These are phyloP conservation scores for Drosophila rubida DNA, from an alignment of 2,888 invertebrate species.

Conservation along the genomic window DNA sequence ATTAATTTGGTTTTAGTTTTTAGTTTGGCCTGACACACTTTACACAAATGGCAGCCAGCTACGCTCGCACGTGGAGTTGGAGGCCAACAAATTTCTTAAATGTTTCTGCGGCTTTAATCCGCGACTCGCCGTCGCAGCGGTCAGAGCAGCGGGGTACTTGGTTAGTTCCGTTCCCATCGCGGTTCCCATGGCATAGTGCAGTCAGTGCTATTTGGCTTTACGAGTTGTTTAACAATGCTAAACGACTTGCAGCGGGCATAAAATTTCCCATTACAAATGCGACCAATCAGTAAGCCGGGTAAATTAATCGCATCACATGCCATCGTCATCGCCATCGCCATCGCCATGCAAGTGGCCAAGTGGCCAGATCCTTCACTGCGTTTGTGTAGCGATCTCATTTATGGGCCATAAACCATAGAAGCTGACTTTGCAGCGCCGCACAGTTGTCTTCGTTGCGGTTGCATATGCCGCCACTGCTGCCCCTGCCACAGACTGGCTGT, in stretches of 20 bases:
- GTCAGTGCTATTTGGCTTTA: slow-evolving; percentile 62
- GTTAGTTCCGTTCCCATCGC: slow-evolving; percentile 68
- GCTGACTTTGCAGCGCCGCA: slow-evolving; percentile 33
- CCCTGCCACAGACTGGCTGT: slow-evolving; percentile 25
- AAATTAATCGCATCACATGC: slow-evolving; percentile 72
- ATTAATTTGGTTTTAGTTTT: slow-evolving; percentile 58
- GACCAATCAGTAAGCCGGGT: slow-evolving; percentile 70
- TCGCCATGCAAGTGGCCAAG: slow-evolving; percentile 18
- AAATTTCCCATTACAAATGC: slow-evolving; percentile 50
- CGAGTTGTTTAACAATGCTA: slow-evolving; percentile 74
- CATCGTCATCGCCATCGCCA: slow-evolving; percentile 17
- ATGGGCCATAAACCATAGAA: slow-evolving; percentile 75
- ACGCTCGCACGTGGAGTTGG: slow-evolving; percentile 3
- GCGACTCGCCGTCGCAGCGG: slow-evolving; percentile 5
- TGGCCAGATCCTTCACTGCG: slow-evolving; percentile 56
- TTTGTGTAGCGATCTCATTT: slow-evolving; percentile 74
- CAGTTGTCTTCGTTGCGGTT: slow-evolving; percentile 1
- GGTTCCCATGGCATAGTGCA: slow-evolving; percentile 61
- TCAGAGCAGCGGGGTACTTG: slow-evolving; percentile 63
- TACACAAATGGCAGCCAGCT: slow-evolving; percentile 10
- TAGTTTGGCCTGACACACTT: slow-evolving; percentile 63
- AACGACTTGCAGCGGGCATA: slow-evolving; percentile 66
- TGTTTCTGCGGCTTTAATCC: slow-evolving; percentile 47
- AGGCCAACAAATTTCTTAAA: slow-evolving; percentile 59
- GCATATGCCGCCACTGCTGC: no score